phyloP scores from a whole-genome alignment of 2,797 vertebrate genomes.

The Sarcoramphus papa region DNA sequence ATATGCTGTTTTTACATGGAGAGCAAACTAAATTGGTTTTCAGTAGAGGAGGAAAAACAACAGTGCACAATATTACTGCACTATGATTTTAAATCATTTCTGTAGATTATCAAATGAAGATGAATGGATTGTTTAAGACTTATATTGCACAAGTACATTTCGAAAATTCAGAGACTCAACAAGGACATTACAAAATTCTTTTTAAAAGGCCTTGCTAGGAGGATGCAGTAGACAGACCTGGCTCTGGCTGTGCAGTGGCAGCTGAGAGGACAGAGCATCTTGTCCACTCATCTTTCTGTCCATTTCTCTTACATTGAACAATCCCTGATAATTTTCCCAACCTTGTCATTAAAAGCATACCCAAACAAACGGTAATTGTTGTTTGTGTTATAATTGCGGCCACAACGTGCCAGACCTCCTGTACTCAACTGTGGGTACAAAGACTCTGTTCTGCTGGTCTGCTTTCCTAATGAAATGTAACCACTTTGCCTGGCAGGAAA shows the following conservation, averaged over 20 bases:
- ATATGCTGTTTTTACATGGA: not conserved
- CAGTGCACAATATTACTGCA: not conserved
- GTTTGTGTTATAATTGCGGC: not conserved
- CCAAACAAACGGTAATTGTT: not conserved
- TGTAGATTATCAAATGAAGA: not conserved
- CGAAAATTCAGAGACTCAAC: not conserved
- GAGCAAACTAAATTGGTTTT: not conserved
- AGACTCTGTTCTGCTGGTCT: not conserved
- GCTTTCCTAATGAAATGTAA: not conserved
- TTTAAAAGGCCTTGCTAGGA: not conserved
- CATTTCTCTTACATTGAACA: not conserved
- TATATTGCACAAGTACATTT: not conserved
- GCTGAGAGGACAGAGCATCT: not conserved
- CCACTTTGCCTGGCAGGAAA: not conserved
- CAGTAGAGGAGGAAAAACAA: not conserved
- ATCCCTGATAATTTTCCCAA: not conserved
- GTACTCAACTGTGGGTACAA: not conserved
- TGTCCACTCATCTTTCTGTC: not conserved
- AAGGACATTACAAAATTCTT: not conserved
- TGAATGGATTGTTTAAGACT: not conserved
- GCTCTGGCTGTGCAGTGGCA: not conserved
- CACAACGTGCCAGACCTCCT: not conserved
- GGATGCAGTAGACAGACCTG: not conserved
- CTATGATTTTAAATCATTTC: not conserved
- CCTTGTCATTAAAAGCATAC: not conserved